Evolutionary conservation across 2,888 invertebrate genomes (phyloP), one percentile per base, ranked within the genome.

Genomic region (Brachycybe producta): DNA sequence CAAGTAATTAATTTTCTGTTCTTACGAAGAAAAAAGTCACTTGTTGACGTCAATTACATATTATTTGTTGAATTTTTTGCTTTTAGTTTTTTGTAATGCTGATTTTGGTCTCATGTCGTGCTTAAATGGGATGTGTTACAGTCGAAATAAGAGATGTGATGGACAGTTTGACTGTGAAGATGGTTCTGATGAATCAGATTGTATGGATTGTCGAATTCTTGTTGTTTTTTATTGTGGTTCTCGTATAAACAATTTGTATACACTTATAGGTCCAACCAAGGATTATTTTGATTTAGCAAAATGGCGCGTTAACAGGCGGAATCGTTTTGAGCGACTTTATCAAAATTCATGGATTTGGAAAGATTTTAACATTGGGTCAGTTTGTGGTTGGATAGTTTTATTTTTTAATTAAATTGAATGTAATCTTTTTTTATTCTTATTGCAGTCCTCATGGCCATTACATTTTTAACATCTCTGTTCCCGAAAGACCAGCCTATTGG

Each of bases 341-440:
- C 88, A 91, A 61, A 90, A 91, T 67, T 84, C 85, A 51, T 95
- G 94, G 94, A 70, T 92, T 48, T 95, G 94, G 94, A 79, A 81
- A 55, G 92, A 92, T 69, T 79, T 87, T 46, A 90, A 90, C 67
- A 87, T 91, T 62, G 90, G 61, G 55, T 57, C 43, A 48, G 38
- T 30, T 15, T 23, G n/a, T n/a, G n/a, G n/a, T n/a, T 51, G n/a
- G 53, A 55, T 38, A 34, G 32, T 40, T 40, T n/a, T 23, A 40
- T 49, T 17, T 11, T 13, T 19, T 17, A 36, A 5, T 13, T 23
- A 5, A 35, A 2, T n/a, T n/a, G n/a, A n/a, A n/a, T n/a, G n/a
- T n/a, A n/a, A n/a, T n/a, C 39, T 36, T 28, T 28, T 39, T 13
- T 19, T 30, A 28, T 42, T 39, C 32, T 19, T 27, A 21, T 49